Base-by-base conservation (phyloP, 1,140 invertebrate species). In the Zaprionus lachaisei region DNA sequence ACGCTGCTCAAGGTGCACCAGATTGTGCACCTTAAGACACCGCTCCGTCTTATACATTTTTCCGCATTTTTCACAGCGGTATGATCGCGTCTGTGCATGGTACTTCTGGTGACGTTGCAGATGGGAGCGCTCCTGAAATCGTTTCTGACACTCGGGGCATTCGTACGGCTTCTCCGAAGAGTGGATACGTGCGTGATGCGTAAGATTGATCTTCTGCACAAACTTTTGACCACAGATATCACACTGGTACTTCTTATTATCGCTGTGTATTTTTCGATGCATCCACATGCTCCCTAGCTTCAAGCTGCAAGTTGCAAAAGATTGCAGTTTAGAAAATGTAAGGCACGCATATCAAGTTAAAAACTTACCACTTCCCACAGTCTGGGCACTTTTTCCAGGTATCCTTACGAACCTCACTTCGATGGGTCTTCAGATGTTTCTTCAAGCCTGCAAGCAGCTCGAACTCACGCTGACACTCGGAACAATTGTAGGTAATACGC, bases 131-230 rank as follows among this genome's bases (percentile, higher is more conserved):
- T 94, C 94, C 72, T 93, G 93, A 81, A 94, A 94, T 70, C 92
- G 82, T 83, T 94, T 93, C 49, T 93, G 92, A 81, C 96, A 96
- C 60, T 95, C 91, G 60, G 95, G 94, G 82, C 95, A 96, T 71
- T 94, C 93, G 77, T 95, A 95, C 0, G 95, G 95, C 83, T 95
- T 95, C 63, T 94, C 93, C 11, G 95, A 94, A 69, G 93, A 94
- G 83, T 95, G 94, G 28, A 94, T 93, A 20, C 94, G 93, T 7
- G 94, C 83, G 79, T 94, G 94, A 68, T 93, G 92, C 41, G 93
- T 93, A 58, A 94, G 87, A 76, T 94, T 94, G 17, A 92, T 92
- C 79, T 94, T 94, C 72, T 94, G 94, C 17, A 94, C 93, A 71
- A 94, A 94, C 54, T 93, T 93, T 77, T 94, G 94, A 2, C 93